Evolutionary conservation across 35 echinoderm and acorn worm species (phyloP).

Genomic region (Hemicentrotus pulcherrimus): DNA sequence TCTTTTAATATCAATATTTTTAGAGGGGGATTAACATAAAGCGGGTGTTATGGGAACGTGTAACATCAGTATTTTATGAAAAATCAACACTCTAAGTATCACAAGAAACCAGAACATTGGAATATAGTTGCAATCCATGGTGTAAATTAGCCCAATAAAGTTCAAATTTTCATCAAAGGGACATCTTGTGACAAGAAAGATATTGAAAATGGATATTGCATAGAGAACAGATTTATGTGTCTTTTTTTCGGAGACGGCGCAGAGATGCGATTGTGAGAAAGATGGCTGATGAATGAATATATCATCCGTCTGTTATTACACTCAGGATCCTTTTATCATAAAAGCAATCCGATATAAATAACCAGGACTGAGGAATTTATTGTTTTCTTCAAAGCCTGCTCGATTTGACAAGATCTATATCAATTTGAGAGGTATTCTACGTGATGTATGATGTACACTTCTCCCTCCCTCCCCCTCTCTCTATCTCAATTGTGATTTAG

Average conservation of each 20-base stretch:
- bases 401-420: background rate
- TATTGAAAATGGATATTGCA: background rate
- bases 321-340: background rate
- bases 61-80: too few species aligned
- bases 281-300: background rate
- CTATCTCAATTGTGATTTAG: background rate
- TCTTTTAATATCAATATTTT: too few species aligned
- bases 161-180: background rate
- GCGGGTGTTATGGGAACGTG: too few species aligned
- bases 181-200: background rate
- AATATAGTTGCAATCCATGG: too few species aligned
- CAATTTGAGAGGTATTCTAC: background rate
- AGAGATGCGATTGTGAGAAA: background rate
- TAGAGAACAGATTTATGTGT: background rate
- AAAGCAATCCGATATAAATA: background rate
- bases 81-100: too few species aligned
- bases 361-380: constrained; percentile 2
- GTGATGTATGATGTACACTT: background rate
- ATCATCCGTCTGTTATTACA: constrained; percentile 9
- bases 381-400: background rate
- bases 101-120: too few species aligned
- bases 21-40: too few species aligned
- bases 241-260: background rate
- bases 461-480: background rate
- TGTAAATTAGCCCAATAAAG: too few species aligned